Conservation (phyloP, 2,888 invertebrate genomes). For the Podabrus alpinus region DNA sequence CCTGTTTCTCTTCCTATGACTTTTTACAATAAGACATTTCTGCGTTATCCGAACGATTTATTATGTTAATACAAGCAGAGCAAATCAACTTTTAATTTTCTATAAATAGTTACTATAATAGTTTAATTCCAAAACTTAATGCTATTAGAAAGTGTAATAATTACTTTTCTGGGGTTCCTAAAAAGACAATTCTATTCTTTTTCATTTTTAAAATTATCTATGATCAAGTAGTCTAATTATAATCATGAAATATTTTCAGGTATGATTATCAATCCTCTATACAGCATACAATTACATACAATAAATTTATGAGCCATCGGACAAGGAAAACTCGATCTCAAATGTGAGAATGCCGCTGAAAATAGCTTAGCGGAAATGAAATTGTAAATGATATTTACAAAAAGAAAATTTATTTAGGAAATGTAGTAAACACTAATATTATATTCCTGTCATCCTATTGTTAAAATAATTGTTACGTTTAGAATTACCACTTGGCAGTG, state of each 20-base stretch:
- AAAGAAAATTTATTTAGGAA: background rate
- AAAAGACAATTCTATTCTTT: background rate
- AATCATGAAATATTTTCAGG: background rate
- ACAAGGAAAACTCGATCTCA: background rate
- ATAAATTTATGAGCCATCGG: background rate
- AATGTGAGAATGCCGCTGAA: background rate
- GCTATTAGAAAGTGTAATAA: background rate
- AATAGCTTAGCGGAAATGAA: background rate
- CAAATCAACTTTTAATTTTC: too few species aligned
- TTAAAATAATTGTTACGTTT: background rate
- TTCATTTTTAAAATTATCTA: background rate
- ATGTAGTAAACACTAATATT: background rate
- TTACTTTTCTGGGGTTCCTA: background rate
- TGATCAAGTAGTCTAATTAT: background rate
- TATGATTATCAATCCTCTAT: background rate
- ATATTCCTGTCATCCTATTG: background rate
- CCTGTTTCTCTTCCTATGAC: constrained; percentile 39
- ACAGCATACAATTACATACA: background rate
- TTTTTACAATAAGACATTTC: constrained; percentile 16
- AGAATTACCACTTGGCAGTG: background rate
- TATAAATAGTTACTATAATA: background rate
- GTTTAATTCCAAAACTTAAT: background rate
- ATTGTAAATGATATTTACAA: background rate
- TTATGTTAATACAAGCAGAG: too few species aligned
- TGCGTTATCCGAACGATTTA: constrained; percentile 17